Evolutionary conservation across 2,888 invertebrate genomes (phyloP), one percentile per base, ranked within the genome.

Genomic region (Caradrina clavipalpis): DNA sequence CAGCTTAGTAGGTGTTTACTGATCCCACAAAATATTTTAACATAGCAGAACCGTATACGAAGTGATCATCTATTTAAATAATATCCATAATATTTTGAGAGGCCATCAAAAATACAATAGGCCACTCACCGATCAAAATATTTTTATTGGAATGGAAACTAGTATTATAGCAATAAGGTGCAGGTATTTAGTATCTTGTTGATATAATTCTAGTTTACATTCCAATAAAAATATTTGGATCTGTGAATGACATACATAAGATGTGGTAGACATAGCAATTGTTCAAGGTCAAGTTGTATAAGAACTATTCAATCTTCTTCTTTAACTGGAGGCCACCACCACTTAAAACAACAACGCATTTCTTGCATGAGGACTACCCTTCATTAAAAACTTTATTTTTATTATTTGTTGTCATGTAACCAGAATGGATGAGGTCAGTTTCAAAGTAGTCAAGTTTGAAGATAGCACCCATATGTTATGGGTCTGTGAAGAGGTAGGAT

Each of bases 1-100:
- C 54, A 76, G 51, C 53, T 26, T 0, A 22, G 19, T n/a, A n/a
- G n/a, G 70, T 39, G 50, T 53, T 31, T 31, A 63, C 19, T 54
- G 26, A 35, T 54, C 26, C 21, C 19, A 19, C 19, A 51, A 55
- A 75, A 63, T 62, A 56, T 45, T 39, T 22, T 15, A 31, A 19
- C 19, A 22, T 0, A 45, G 4, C 35, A 45, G 5, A n/a, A 8
- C 17, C 1, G n/a, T 56, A 49, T 11, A 1, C 2, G 7, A 2
- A 51, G 50, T 19, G 11, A 47, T 35, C 0, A 69, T 42, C 19
- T 19, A 19, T 13, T 64, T 53, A 1, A 39, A 53, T 22, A 13
- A 31, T 49, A 21, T 11, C 26, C 10, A 22, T 26, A 58, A 62
- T 53, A 57, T 62, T 58, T 50, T 31, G 47, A 58, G 13, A 50